Conservation (phyloP, 1,140 invertebrate species). For the Diuraphis noxia region DNA sequence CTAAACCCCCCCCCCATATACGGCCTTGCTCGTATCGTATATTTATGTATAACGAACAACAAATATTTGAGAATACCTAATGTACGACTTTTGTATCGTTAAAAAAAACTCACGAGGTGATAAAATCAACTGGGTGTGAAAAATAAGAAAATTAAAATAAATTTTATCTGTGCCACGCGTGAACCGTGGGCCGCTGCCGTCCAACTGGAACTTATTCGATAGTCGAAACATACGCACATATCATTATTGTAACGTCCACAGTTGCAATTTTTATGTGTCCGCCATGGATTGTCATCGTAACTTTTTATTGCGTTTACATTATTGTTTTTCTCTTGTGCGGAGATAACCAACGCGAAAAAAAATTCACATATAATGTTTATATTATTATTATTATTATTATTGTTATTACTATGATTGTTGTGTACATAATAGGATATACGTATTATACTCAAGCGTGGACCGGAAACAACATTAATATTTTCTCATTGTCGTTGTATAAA, state of each 20-base stretch:
- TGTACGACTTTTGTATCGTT: background rate
- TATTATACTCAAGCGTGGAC: background rate
- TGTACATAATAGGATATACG: background rate
- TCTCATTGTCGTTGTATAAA: conserved; percentile 1
- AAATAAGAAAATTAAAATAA: background rate
- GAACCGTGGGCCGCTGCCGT: too few relatives aligned
- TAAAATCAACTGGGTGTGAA: background rate
- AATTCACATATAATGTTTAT: background rate
- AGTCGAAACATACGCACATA: background rate
- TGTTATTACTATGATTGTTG: background rate
- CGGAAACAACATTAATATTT: background rate
- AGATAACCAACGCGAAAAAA: background rate
- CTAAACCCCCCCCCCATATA: too few relatives aligned
- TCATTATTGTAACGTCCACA: background rate
- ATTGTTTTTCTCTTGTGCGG: background rate
- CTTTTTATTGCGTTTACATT: conserved; percentile 10
- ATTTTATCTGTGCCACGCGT: background rate
- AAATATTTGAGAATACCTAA: background rate
- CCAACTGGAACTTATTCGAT: background rate
- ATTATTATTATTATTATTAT: background rate
- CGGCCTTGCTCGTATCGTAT: too few relatives aligned
- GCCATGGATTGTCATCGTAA: background rate
- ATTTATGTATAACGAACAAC: background rate
- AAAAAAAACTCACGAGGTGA: background rate
- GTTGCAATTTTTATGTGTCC: background rate